Evolutionary conservation across 2,113 vertebrate genomes (phyloP), one percentile per base, ranked within the genome.

Genomic region (Dicentrarchus labrax): DNA sequence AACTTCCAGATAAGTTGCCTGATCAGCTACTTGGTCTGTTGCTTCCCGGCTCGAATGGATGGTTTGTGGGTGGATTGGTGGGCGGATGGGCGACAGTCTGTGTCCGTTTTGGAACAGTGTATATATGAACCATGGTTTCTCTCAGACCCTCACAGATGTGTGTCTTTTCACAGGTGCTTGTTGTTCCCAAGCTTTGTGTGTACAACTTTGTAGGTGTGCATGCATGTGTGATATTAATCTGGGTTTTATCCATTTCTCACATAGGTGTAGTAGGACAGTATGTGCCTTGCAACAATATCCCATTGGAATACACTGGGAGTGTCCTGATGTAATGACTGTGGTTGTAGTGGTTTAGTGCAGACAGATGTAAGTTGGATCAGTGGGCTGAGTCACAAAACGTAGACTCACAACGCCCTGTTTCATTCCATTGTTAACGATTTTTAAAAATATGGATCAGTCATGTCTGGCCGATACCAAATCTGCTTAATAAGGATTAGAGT

Each of bases 111-210:
- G 70, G 64, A 80, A 24, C 19, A 12, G 57, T 61, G 8, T 79
- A 74, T 22, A 59, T 62, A 16, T 10, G 78, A 86, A 82, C 60
- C 45, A 17, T 8, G 69, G 75, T 89, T 86, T 88, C 67, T 82
- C 59, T 5, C 80, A 15, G 74, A 65, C 54, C 78, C 83, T 90
- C 88, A 89, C 83, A 85, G 82, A 83, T 78, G 86, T 92, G 91
- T 51, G 77, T 90, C 79, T 90, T 93, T 93, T 92, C 86, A 83
- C 93, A 88, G 78, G 41, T 87, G 84, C 75, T 36, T 80, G 88
- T 88, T 82, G 82, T 84, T 90, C 75, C 71, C 67, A 65, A 81
- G 73, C 60, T 68, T 47, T 68, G 69, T 65, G 56, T 79, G 64
- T 53, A 21, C 43, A 48, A 74, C 72, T 74, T 6, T 70, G 60